Evolutionary conservation across 2,797 vertebrate species (phyloP).

Genomic region (Callimico goeldii): DNA sequence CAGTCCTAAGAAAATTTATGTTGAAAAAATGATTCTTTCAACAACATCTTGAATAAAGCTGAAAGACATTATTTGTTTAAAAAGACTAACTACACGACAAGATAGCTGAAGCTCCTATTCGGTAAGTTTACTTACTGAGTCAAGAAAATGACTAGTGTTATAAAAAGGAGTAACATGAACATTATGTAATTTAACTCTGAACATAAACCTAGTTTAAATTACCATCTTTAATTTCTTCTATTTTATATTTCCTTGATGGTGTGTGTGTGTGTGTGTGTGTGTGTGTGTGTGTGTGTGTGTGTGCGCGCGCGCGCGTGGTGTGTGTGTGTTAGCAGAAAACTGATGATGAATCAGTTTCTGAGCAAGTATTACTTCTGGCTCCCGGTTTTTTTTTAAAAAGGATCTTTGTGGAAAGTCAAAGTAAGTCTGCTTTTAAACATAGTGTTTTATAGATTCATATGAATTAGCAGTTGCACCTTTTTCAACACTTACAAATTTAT

Average conservation of each 20-base stretch:
- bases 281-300: background rate
- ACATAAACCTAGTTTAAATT: background rate
- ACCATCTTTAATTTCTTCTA: background rate
- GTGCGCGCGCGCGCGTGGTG: rapidly evolving
- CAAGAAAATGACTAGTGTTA: background rate
- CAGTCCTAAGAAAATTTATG: background rate
- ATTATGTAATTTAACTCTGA: background rate
- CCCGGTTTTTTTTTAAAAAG: background rate
- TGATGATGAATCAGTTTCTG: background rate
- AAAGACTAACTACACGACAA: background rate
- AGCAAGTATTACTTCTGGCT: background rate
- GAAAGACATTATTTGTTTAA: background rate
- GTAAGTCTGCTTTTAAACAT: background rate
- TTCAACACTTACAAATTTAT: background rate
- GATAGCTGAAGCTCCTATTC: background rate
- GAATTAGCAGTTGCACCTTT: background rate
- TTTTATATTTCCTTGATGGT: background rate
- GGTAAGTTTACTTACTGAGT: background rate
- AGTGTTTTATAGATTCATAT: background rate
- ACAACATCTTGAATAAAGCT: background rate
- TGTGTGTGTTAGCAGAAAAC: background rate
- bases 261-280: background rate
- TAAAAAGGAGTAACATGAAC: background rate
- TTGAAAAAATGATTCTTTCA: background rate
- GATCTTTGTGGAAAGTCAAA: background rate